phyloP scores from a whole-genome alignment of 2,113 vertebrate species.

The Colossoma macropomum region DNA sequence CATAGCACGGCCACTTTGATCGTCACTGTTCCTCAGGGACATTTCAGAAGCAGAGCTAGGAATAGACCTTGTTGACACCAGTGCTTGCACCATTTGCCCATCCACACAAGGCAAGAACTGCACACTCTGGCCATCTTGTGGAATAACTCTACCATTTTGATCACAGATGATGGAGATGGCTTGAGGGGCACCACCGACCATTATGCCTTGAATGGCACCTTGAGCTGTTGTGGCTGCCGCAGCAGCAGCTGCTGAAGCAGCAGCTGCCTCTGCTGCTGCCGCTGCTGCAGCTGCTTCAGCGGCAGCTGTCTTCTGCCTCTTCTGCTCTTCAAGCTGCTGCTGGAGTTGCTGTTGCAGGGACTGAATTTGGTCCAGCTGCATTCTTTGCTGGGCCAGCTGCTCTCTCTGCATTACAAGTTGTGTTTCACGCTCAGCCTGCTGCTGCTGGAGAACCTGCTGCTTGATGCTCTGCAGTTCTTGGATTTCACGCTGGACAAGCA shows the following conservation, averaged over 20 bases:
- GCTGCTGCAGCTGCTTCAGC: constrained; percentile 84
- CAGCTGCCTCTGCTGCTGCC: constrained; percentile 80
- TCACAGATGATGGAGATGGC: constrained; percentile 83
- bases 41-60: constrained; percentile 93
- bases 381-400: constrained; percentile 94
- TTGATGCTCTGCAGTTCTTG: constrained; percentile 97
- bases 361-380: constrained; percentile 97
- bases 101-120: constrained; percentile 84
- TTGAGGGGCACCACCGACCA: constrained; percentile 73
- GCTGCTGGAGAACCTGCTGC: constrained; percentile 96
- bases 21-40: constrained; percentile 89
- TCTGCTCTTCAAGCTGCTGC: constrained; percentile 96
- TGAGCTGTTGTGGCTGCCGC: constrained; percentile 87
- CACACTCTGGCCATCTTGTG: constrained; percentile 87
- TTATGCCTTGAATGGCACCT: constrained; percentile 84
- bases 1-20: constrained; percentile 82
- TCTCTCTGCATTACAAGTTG: constrained; percentile 95
- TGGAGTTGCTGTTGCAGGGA: constrained; percentile 96
- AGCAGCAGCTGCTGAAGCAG: constrained; percentile 73
- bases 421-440: constrained; percentile 93
- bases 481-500: constrained; percentile 94
- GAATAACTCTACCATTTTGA: constrained; percentile 80
- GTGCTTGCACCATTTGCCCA: constrained; percentile 77
- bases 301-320: constrained; percentile 89
- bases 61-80: constrained; percentile 85